These are phyloP conservation scores for Timandra comae DNA, from an alignment of 2,888 invertebrate genomes.

Conservation along the genomic window DNA sequence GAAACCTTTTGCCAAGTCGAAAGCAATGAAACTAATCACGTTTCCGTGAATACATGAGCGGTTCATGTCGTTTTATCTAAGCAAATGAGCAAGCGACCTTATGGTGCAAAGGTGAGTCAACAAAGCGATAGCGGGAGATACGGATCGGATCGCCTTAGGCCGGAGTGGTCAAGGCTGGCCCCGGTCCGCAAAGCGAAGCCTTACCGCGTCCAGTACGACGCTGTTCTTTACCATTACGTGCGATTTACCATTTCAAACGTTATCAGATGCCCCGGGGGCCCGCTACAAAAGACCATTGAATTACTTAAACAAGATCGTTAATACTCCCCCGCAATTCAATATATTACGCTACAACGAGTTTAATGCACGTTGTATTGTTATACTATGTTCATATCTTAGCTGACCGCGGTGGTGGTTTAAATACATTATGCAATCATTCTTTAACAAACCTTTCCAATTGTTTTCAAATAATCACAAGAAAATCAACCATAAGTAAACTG, in stretches of 20 bases:
- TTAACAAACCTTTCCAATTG: too few species aligned
- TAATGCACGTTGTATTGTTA: too few species aligned
- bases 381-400: too few species aligned
- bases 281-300: conserved; percentile 55
- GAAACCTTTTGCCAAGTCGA: too few species aligned
- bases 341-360: conserved; percentile 19
- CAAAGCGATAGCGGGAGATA: conserved; percentile 40
- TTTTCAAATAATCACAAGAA: too few species aligned
- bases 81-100: conserved; percentile 33
- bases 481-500: too few species aligned
- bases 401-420: too few species aligned
- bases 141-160: conserved; percentile 46
- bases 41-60: conserved; percentile 12
- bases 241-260: conserved; percentile 60
- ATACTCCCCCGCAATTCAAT: conserved; percentile 29
- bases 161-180: conserved; percentile 52
- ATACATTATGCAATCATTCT: too few species aligned
- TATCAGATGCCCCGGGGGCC: conserved; percentile 63
- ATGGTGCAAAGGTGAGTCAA: conserved; percentile 31
- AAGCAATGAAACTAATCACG: conserved; percentile 14
- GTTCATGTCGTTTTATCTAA: conserved; percentile 30
- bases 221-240: conserved; percentile 63
- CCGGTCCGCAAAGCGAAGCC: conserved; percentile 25
- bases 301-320: conserved; percentile 56
- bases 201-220: conserved; percentile 31